Evolutionary conservation across 2,888 invertebrate species (phyloP).

Genomic region (Agriopis marginaria): DNA sequence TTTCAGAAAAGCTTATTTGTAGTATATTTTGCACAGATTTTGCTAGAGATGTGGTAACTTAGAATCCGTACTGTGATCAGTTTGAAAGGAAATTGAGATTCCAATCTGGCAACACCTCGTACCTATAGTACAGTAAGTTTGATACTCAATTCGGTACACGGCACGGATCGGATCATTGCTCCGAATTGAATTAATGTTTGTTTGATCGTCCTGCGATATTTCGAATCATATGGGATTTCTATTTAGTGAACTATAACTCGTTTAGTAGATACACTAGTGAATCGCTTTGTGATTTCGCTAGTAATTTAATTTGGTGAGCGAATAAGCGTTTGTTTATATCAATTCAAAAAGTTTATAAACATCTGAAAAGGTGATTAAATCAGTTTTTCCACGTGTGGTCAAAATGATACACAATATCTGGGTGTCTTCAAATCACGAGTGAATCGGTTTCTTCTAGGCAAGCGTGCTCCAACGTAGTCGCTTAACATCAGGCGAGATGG

Average conservation of each 20-base stretch:
- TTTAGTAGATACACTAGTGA: slow-evolving; percentile 23
- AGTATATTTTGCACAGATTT: no score
- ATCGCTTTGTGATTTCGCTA: slow-evolving; percentile 13
- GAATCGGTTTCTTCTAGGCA: no score
- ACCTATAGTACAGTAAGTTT: slow-evolving; percentile 15
- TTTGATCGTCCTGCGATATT: slow-evolving; percentile 42
- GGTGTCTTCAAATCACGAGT: no score
- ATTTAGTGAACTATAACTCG: slow-evolving; percentile 30
- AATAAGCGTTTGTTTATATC: slow-evolving; percentile 12
- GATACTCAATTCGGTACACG: slow-evolving; percentile 24
- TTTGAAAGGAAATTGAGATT: slow-evolving; percentile 15
- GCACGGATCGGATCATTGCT: slow-evolving; percentile 47
- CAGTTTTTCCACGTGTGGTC: no score
- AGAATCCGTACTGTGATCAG: not conserved
- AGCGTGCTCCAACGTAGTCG: no score
- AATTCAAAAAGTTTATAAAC: not conserved
- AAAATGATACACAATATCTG: no score
- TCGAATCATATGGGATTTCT: slow-evolving; percentile 30
- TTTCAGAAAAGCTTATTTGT: not conserved
- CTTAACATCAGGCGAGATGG: no score
- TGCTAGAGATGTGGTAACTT: no score
- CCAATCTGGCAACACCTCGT: slow-evolving; percentile 13
- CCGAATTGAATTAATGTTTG: slow-evolving; percentile 54
- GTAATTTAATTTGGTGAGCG: slow-evolving; percentile 19
- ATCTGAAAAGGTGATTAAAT: not conserved